Evolutionary conservation across 2,113 vertebrate species (phyloP), one percentile per base, ranked within the genome.

Genomic region (Rhinopomastus cyanomelas): DNA sequence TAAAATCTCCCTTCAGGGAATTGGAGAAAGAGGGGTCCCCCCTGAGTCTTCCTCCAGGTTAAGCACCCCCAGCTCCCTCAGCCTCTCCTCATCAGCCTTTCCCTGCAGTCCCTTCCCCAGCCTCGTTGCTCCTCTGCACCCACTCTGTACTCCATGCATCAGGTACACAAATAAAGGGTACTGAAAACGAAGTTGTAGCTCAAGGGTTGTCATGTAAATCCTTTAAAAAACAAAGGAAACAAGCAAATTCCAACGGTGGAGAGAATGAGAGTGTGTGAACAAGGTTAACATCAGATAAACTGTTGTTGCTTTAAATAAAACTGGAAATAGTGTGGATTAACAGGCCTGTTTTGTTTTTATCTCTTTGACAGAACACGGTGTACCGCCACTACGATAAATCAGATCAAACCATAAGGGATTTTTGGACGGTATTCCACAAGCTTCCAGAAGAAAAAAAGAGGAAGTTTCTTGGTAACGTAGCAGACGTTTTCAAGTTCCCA

Each of bases 341-440:
- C 42, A 37, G 17, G 20, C 25, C 42, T 21, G 49, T 56, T 85
- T 80, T 88, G 32, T 87, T 95, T 95, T 91, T 93, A 14, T 88
- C 64, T 94, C 55, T 87, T 64, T 11, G 10, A 76, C 94, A 98
- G 97, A 94, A 88, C 21, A 92, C 75, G 34, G 11, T 0, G 0
- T 97, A 98, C 15, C 0, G 0, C 0, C 0, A 0, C 3, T 97
- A 96, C 60, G 3, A 29, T 3, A 19, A 48, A 13, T 86, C 27
- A 23, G 96, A 97, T 94, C 23, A 8, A 81, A 94, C 92, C 26
- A 95, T 97, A 80, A 80, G 61, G 81, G 89, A 95, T 84, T 97
- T 98, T 94, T 98, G 97, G 97, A 25, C 20, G 15, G 93, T 97
- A 61, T 97, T 98, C 95, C 72, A 83, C 19, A 21, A 92, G 17